A percentile compares a stretch with the other conserved stretches of the same genome.
Conservation (phyloP, 2,888 invertebrate genomes). For the Monopis laevigella region DNA sequence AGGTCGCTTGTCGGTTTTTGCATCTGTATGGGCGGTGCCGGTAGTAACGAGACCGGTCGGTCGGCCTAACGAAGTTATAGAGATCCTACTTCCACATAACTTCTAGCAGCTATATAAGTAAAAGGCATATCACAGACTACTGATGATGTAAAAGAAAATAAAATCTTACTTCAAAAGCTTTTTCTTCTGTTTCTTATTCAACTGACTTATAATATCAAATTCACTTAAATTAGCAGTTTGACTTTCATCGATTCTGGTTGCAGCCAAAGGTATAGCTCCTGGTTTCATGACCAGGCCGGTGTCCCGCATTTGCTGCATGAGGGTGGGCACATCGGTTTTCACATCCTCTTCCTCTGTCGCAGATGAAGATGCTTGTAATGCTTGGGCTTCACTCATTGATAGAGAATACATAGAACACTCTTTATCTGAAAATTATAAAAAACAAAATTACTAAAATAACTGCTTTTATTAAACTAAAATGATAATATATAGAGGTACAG, state of each 20-base stretch:
- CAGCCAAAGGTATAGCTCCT: constrained; percentile 69
- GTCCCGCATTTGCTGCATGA: constrained; percentile 92
- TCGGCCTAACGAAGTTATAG: too few species aligned
- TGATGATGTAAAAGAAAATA: too few species aligned
- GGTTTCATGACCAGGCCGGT: constrained; percentile 91
- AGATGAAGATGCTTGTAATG: constrained; percentile 73
- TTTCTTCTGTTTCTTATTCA: constrained; percentile 90
- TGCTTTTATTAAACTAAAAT: too few species aligned
- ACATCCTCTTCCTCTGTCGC: constrained; percentile 76
- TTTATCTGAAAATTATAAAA: constrained; percentile 70
- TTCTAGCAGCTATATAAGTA: too few species aligned
- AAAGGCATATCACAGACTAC: too few species aligned
- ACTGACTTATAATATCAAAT: constrained; percentile 81
- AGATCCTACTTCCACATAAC: too few species aligned
- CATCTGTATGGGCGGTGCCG: too few species aligned
- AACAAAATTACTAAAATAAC: too few species aligned
- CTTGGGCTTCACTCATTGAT: constrained; percentile 84
- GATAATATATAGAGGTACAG: too few species aligned
- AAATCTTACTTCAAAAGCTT: too few species aligned
- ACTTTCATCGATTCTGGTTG: constrained; percentile 68
- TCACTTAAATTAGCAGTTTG: constrained; percentile 71
- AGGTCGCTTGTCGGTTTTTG: too few species aligned
- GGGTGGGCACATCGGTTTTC: constrained; percentile 67
- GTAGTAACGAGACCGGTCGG: too few species aligned
- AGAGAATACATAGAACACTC: constrained; percentile 94